Base-by-base conservation (phyloP, 53 echinoderm and acorn worm species). In the Glandiceps talaboti region DNA sequence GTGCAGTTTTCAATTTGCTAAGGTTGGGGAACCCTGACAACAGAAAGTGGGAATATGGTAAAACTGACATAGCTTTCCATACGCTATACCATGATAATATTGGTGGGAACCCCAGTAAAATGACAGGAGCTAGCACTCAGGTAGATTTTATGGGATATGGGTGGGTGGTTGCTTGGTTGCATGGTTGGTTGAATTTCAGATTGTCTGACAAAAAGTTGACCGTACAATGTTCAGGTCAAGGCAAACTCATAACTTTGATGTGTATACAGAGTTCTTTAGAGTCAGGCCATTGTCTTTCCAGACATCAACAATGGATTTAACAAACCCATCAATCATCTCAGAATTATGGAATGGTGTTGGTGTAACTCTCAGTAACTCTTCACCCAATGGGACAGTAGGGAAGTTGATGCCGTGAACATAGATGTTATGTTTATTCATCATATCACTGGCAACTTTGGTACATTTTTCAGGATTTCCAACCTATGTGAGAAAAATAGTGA, bases 301-400 rank as follows among this genome's bases (percentile, higher is more conserved):
- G 27, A 86, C 84, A 27, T 79, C 77, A 0, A 78, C 77, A 79
- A 97, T 32, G 26, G 91, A 77, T 0, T 74, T 80, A 0, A 97
- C 99, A 82, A 97, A 97, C 72, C 84, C 75, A 29, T 93, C 99
- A 91, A 97, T 97, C 99, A 97, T 97, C 76, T 85, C 93, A n/a
- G 91, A 84, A 81, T 91, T 93, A 80, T 99, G 99, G 85, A 88
- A 93, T 6, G 99, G 99, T 1, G 99, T 92, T 1, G 99, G 99
- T 0, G 99, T 93, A 30, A 99, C 84, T 33, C 99, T 85, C 0
- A 99, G 91, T 74, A 89, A 85, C 76, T 99, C 93, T 78, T 99
- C 88, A 25, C 99, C 99, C 0, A 77, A 82, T 33, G 88, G 84
- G 1, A 99, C 99, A 12, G 99, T 99, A 25, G 99, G 99, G 26